Conservation (phyloP, 2,113 vertebrate species). For the Nibea albiflora region DNA sequence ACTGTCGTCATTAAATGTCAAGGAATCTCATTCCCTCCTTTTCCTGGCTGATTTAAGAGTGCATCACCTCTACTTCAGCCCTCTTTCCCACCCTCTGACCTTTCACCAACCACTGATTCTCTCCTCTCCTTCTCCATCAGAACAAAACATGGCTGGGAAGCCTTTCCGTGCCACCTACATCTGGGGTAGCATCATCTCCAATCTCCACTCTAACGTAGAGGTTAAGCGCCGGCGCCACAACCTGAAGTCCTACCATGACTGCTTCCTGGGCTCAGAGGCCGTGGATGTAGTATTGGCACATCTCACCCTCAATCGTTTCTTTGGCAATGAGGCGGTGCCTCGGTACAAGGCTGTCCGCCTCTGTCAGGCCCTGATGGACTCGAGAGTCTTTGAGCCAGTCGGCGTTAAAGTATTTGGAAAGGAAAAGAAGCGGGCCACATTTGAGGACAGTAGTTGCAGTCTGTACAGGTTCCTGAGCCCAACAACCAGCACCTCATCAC, state of each 20-base stretch:
- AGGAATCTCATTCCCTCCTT: not conserved
- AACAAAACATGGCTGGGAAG: conserved; percentile 90
- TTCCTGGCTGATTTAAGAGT: not conserved
- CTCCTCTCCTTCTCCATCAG: conserved; percentile 67
- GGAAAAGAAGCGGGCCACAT: conserved; percentile 89
- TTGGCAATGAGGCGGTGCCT: conserved; percentile 92
- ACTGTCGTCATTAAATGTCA: not conserved
- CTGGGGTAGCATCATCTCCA: conserved; percentile 95
- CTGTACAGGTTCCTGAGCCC: conserved; percentile 91
- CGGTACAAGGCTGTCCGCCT: conserved; percentile 93
- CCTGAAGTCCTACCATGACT: conserved; percentile 92
- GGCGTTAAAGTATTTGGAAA: conserved; percentile 91
- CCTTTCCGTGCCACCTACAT: conserved; percentile 95
- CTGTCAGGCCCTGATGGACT: conserved; percentile 96
- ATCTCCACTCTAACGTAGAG: conserved; percentile 91
- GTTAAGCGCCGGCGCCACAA: conserved; percentile 94
- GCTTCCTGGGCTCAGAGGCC: conserved; percentile 95
- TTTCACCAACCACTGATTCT: not conserved
- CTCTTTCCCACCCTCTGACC: not conserved
- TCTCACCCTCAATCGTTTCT: conserved; percentile 92
- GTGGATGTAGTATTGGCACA: conserved; percentile 94
- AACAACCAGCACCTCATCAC: not conserved
- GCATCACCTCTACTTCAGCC: not conserved
- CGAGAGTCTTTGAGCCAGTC: conserved; percentile 94
- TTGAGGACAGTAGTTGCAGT: conserved; percentile 95